Conservation (phyloP, 2,888 invertebrate genomes). For the Tholera decimalis region DNA sequence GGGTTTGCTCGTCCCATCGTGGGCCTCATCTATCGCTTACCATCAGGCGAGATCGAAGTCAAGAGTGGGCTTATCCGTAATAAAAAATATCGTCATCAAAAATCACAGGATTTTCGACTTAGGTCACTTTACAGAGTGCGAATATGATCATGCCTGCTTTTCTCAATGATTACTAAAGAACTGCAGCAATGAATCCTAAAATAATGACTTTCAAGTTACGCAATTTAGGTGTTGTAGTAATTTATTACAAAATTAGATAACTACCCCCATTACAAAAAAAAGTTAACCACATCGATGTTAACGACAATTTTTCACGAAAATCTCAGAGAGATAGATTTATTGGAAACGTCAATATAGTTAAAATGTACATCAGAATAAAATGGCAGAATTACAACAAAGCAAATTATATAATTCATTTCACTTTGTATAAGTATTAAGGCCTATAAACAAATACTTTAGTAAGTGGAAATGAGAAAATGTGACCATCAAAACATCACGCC, state of each 20-base stretch:
- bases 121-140: no score
- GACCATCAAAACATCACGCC: conserved; percentile 1
- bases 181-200: no score
- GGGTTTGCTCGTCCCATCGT: no score
- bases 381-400: conserved; percentile 27
- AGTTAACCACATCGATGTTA: conserved; percentile 6
- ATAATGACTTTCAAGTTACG: no score
- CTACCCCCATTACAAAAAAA: neutral
- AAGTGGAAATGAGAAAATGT: neutral
- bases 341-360: conserved; percentile 11
- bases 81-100: no score
- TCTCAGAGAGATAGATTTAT: neutral
- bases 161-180: no score
- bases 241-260: conserved; percentile 3
- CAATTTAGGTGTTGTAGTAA: no score
- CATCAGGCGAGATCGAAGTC: no score
- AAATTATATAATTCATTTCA: conserved; percentile 20
- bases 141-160: no score
- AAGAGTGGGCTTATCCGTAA: no score
- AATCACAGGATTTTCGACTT: no score
- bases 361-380: conserved; percentile 18
- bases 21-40: no score
- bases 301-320: neutral
- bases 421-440: conserved; percentile 52
- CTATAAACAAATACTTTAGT: conserved; percentile 37